A percentile compares a stretch with the other conserved stretches of the same genome.
Evolutionary conservation across 2,888 invertebrate species (phyloP).

Genomic region (Cephalotes varians): DNA sequence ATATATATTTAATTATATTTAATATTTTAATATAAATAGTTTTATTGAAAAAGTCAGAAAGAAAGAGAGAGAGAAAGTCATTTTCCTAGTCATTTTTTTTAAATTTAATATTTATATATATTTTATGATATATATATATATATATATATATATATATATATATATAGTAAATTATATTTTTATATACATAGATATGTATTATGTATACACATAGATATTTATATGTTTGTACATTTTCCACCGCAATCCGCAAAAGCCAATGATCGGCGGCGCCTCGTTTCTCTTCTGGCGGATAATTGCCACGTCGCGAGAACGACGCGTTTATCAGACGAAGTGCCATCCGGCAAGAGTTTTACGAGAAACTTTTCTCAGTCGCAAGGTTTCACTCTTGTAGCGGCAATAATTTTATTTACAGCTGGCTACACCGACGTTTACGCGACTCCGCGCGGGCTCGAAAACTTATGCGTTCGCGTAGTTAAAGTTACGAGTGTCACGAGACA

Average conservation of each 20-base stretch:
- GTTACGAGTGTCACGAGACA: constrained; percentile 59
- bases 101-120: background rate
- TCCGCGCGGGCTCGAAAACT: constrained; percentile 42
- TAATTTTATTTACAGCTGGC: constrained; percentile 55
- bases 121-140: background rate
- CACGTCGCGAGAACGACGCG: constrained; percentile 8
- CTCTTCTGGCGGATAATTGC: constrained; percentile 17
- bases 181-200: background rate
- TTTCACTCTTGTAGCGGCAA: constrained; percentile 42
- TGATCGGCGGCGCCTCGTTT: constrained; percentile 6
- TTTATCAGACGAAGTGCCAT: constrained; percentile 42
- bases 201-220: background rate
- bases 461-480: constrained; percentile 50
- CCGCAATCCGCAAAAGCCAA: background rate
- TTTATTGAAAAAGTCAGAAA: background rate
- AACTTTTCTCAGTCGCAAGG: constrained; percentile 50
- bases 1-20: background rate
- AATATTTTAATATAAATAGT: background rate
- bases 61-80: background rate
- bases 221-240: background rate
- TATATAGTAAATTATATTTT: background rate
- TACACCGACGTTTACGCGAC: constrained; percentile 49
- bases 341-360: constrained; percentile 54
- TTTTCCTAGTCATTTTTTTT: background rate
- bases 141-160: background rate